Base-by-base conservation (phyloP, 2,113 vertebrate genomes). In the Abramis brama region DNA sequence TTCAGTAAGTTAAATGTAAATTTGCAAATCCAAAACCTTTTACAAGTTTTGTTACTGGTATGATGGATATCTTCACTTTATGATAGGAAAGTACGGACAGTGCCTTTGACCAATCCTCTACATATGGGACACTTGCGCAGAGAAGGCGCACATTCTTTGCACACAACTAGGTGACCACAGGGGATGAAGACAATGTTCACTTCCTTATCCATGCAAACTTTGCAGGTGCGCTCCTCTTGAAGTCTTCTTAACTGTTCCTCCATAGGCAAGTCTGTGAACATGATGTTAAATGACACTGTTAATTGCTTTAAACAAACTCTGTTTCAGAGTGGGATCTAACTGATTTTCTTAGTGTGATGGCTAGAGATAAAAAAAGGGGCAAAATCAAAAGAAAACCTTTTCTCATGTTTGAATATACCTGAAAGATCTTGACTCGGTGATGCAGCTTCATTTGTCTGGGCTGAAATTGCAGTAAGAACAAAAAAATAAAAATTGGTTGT, bases 371-470 rank as follows among this genome's bases (percentile, higher is more conserved):
- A 86, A 86, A 85, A 79, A 66, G 55, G 68, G 33, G 17, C 36
- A n/a, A 83, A 74, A 78, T 59, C 21, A 87, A 85, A 81, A 80
- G 19, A 82, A 86, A 86, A 74, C 79, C 82, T 79, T 83, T 73
- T 87, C 79, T 82, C 60, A 47, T 87, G 25, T 87, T 43, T 86
- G 64, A 89, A 78, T 79, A 92, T 97, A 98, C 98, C 98, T 96
- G 97, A 97, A 91, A 97, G 92, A 93, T 98, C 97, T 94, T 98
- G 97, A 90, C 95, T 94, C 88, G 97, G 96, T 85, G 97, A 93
- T 86, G 95, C 96, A 64, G 96, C 96, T 95, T 99, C 94, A 57
- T 96, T 98, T 89, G 97, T 96, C 91, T 97, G 97, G 92, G 97
- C 98, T 99, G 90, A 91, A 95, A 94, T 88, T 86, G 91, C 81